phyloP scores from a whole-genome alignment of 1,140 invertebrate species.

The Zaprionus nigranus region DNA sequence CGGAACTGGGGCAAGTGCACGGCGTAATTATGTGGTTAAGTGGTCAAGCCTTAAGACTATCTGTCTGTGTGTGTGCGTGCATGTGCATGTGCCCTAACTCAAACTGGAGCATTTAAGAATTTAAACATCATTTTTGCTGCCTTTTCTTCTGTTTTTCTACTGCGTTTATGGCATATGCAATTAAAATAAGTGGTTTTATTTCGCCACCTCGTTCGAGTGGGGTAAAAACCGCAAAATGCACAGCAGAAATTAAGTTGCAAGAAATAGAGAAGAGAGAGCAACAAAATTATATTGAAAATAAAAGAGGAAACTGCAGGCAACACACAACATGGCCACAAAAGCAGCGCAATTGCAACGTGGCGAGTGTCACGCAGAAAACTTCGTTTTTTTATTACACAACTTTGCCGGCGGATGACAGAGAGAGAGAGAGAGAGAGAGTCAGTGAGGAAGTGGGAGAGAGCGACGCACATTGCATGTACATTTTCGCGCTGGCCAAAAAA shows the following conservation, averaged over 20 bases:
- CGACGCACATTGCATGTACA: slow-evolving; percentile 65
- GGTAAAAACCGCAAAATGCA: slow-evolving; percentile 64
- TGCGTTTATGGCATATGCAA: slow-evolving; percentile 50
- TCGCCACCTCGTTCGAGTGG: slow-evolving; percentile 60
- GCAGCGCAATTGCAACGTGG: slow-evolving; percentile 58
- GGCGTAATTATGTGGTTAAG: slow-evolving; percentile 77
- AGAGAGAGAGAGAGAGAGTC: neutral
- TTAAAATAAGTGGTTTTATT: slow-evolving; percentile 73
- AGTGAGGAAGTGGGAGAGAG: neutral
- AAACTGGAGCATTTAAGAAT: slow-evolving; percentile 26
- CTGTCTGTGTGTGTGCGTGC: slow-evolving; percentile 16
- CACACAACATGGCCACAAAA: slow-evolving; percentile 31
- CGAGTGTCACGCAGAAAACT: slow-evolving; percentile 68
- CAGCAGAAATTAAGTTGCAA: slow-evolving; percentile 62
- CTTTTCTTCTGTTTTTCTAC: too few relatives aligned
- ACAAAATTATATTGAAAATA: slow-evolving; percentile 12
- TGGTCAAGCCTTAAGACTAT: slow-evolving; percentile 50
- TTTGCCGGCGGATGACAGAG: slow-evolving; percentile 30
- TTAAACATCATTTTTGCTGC: slow-evolving; percentile 36
- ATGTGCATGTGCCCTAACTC: slow-evolving; percentile 15
- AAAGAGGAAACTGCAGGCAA: slow-evolving; percentile 6
- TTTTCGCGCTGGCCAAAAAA: slow-evolving; percentile 58
- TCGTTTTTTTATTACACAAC: slow-evolving; percentile 69
- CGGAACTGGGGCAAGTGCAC: slow-evolving; percentile 62
- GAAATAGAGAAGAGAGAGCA: slow-evolving; percentile 8